Percentiles rank a stretch among this genome's conserved stretches.
Conservation (phyloP, 2,797 vertebrate genomes). For the Alfaro cultratus region DNA sequence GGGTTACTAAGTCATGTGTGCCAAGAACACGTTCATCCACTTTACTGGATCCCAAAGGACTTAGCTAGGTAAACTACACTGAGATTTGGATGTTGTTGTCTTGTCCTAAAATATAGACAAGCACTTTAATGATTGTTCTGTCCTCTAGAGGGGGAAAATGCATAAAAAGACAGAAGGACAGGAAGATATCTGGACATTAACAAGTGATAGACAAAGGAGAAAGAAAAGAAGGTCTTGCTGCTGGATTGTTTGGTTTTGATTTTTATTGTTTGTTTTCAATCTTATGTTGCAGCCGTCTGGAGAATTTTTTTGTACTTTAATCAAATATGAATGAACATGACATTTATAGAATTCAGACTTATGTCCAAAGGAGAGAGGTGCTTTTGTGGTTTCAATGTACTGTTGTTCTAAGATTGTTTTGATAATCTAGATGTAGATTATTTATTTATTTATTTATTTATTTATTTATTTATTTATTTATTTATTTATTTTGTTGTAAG, state of each 20-base stretch:
- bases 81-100: slow-evolving; percentile 53
- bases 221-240: slow-evolving; percentile 1
- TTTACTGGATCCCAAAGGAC: slow-evolving; percentile 39
- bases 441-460: background rate
- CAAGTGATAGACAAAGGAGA: background rate
- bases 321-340: slow-evolving; percentile 71
- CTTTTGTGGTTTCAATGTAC: slow-evolving; percentile 14
- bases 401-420: background rate
- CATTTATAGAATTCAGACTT: slow-evolving; percentile 41
- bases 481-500: background rate
- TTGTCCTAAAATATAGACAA: slow-evolving; percentile 51
- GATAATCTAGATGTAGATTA: background rate
- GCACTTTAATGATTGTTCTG: slow-evolving; percentile 52
- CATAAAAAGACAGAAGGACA: slow-evolving; percentile 21
- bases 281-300: slow-evolving; percentile 39
- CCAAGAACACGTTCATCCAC: slow-evolving; percentile 37
- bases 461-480: background rate
- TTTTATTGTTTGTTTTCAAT: slow-evolving; percentile 31
- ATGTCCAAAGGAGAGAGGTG: background rate
- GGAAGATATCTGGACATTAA: slow-evolving; percentile 1
- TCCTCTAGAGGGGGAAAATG: slow-evolving; percentile 37
- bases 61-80: slow-evolving; percentile 39
- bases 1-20: slow-evolving; percentile 30
- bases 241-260: slow-evolving; percentile 16
- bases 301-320: slow-evolving; percentile 36